Base-by-base conservation (phyloP, 2,888 invertebrate species). In the Zeuzera pyrina region DNA sequence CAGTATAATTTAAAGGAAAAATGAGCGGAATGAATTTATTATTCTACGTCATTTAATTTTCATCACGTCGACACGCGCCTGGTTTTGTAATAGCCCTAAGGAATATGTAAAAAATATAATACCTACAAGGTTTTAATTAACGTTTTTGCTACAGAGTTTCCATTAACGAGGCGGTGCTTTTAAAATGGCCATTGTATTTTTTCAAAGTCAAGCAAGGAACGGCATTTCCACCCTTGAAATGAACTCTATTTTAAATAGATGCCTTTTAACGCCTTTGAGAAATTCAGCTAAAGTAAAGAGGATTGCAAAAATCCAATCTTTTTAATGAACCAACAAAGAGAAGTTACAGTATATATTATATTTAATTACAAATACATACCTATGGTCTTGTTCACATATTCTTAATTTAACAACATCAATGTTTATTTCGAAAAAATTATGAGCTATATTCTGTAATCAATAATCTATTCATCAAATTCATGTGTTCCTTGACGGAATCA, bases 51-150 rank as follows among this genome's bases (percentile, higher is more conserved):
- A n/a, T n/a, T n/a, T n/a, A n/a, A n/a, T n/a, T 34, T 34, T 30
- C 25, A 34, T 30, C 23, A 23, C 27, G 10, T 6, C 30, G 11
- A 3, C 14, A n/a, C 8, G 14, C 26, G 26, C 22, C 10, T 26
- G 22, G 27, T 19, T 25, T 22, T 12, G 30, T 29, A 24, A 26
- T 35, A 31, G 35, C 14, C 29, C 24, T 35, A 29, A 25, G 22
- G 34, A 15, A 34, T 30, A 19, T 19, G 19, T 19, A 19, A 34
- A 34, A 34, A 30, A 34, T 30, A 34, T 27, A 29, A 24, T 30
- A 29, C 16, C 16, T 21, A 30, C 35, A 31, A 36, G 30, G 26
- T 36, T 36, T 36, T 36, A 36, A 36, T 36, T 36, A 36, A 36
- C 32, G 22, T 36, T 36, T 30, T 29, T 36, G 30, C 29, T 29